Percentiles rank a stretch among this genome's conserved stretches.
Conservation (phyloP, 2,888 invertebrate species). For the Enchytraeus crypticus region DNA sequence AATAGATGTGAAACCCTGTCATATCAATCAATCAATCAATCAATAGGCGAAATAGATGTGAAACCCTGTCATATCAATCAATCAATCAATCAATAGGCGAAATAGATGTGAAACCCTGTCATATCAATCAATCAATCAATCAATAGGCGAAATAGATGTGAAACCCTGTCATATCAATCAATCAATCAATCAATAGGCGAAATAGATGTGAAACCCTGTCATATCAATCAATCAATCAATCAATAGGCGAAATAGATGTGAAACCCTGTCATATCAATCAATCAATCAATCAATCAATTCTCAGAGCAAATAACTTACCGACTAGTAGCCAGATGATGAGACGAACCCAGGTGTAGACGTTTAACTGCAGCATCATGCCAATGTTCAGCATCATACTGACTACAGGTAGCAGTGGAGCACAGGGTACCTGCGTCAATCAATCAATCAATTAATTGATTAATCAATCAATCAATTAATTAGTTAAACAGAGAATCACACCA, state of each 20-base stretch:
- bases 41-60: conserved; percentile 48
- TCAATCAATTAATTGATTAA: too few relatives aligned
- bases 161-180: conserved; percentile 33
- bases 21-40: too few relatives aligned
- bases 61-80: conserved; percentile 33
- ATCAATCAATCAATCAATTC: neutral
- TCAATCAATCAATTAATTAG: too few relatives aligned
- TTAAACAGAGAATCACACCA: too few relatives aligned
- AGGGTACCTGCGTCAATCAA: conserved; percentile 44
- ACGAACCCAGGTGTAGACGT: conserved; percentile 43
- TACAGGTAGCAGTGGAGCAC: conserved; percentile 42
- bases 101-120: conserved; percentile 42
- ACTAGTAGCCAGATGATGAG: conserved; percentile 38
- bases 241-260: conserved; percentile 48
- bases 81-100: conserved; percentile 42
- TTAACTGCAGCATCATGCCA: conserved; percentile 43
- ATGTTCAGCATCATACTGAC: conserved; percentile 42
- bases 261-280: too few relatives aligned
- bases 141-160: conserved; percentile 48
- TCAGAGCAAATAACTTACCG: conserved; percentile 7
- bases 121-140: too few relatives aligned
- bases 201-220: conserved; percentile 42
- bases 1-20: conserved; percentile 42
- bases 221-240: too few relatives aligned
- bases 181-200: conserved; percentile 42